Percentiles rank a stretch among this genome's conserved stretches.
These are phyloP conservation scores for Drosophila fuyamai DNA, from an alignment of 1,140 invertebrate species.

Conservation along the genomic window DNA sequence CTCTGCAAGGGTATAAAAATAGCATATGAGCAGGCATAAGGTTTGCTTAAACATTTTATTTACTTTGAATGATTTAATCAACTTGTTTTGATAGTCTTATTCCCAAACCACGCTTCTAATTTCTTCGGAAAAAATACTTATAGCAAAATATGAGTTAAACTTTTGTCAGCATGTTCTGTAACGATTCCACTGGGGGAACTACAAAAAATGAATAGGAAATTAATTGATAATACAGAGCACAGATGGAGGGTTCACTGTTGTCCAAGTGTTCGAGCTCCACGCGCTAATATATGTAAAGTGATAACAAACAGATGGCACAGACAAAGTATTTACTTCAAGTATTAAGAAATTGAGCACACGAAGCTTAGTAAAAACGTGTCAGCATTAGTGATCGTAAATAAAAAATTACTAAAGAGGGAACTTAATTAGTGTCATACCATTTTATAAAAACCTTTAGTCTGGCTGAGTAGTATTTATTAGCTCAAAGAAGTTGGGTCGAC, in stretches of 20 bases:
- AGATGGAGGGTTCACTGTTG: conserved; percentile 1
- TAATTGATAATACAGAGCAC: conserved; percentile 47
- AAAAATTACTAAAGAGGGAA: conserved; percentile 18
- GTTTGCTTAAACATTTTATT: conserved; percentile 51
- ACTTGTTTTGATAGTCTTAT: conserved; percentile 38
- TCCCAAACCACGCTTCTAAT: conserved; percentile 1
- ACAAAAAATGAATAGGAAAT: conserved; percentile 48
- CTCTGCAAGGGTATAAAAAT: too few relatives aligned
- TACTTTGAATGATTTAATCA: conserved; percentile 58
- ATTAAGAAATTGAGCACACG: conserved; percentile 13
- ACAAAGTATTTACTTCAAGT: conserved; percentile 3
- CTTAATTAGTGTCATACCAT: background rate
- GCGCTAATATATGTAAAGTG: conserved; percentile 4
- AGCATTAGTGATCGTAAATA: conserved; percentile 4
- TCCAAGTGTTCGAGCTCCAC: background rate
- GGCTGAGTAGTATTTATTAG: background rate
- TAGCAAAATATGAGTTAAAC: conserved; percentile 1
- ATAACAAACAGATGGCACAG: conserved; percentile 20
- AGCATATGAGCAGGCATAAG: conserved; percentile 1
- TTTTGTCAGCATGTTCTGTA: conserved; percentile 23
- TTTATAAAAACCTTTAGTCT: background rate
- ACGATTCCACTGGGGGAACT: conserved; percentile 47
- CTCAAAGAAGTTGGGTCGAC: too few relatives aligned
- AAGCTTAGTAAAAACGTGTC: conserved; percentile 13
- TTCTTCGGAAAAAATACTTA: conserved; percentile 5